Evolutionary conservation across 1,140 invertebrate species (phyloP), one percentile per base, ranked within the genome.

Genomic region (Cotesia typhae): DNA sequence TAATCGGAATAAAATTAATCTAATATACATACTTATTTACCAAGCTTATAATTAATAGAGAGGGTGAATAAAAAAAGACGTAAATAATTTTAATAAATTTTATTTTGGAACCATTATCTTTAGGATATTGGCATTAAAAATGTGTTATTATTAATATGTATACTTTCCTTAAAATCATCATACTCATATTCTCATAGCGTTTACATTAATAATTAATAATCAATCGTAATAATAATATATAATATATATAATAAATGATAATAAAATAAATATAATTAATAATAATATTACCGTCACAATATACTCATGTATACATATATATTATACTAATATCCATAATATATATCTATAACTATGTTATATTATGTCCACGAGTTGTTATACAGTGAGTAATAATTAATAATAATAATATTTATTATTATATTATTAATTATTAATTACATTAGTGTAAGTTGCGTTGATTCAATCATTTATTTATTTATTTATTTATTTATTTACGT

Each of bases 121-220:
- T 81, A 84, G 77, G 79, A 85, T 81, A 85, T 73, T 81, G 83
- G 83, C 76, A 83, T 85, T 83, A 85, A 86, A 87, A 87, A 86
- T 83, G 83, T 82, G 41, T 47, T 47, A 84, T 84, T 83, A 85
- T 85, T 85, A 82, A 84, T 87, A 85, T 84, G 83, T 85, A 84
- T 86, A 87, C 84, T 85, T 86, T 87, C 82, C 84, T 87, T 85
- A 84, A 87, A 84, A 84, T 85, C 83, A 82, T 85, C 82, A 79
- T 86, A 85, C 81, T 86, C 83, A 79, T 85, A 85, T 81, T 84
- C 78, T 83, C 81, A 78, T 82, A 85, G 83, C 83, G 75, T 82
- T 66, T 47, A 47, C 41, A 84, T 84, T 85, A 83, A 84, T 86
- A 80, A 81, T 80, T 47, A 47, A 47, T 47, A 47, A 47, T 47